Evolutionary conservation across 2,888 invertebrate species (phyloP), one percentile per base, ranked within the genome.

Genomic region (Endomychus coccineus): DNA sequence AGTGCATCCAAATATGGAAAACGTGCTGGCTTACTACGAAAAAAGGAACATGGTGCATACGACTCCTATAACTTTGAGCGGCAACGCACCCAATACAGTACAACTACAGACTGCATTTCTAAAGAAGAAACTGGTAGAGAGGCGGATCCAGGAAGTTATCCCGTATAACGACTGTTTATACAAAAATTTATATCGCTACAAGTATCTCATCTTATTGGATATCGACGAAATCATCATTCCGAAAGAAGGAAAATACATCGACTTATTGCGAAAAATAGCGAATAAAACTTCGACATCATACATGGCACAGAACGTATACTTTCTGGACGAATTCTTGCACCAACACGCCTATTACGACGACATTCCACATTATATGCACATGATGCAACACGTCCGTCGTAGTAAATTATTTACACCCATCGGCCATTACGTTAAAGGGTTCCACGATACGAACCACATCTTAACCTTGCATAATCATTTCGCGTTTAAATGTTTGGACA

Each of bases 91-190:
- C 0, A 90, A 89, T 63, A 74, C 82, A 29, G 85, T 86, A 0
- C 78, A 79, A 1, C 77, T 88, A 50, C 84, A 86, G 59, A 84
- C 85, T 61, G 71, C 84, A 67, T 91, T 85, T 58, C 73, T 91
- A 27, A 80, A 80, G 37, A 83, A 84, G 58, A 88, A 87, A 65
- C 78, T 84, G 22, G 85, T 84, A 52, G 83, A 89, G 65, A 91
- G 91, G 66, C 73, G 91, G 3, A 85, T 90, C 63, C 88, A 89
- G 67, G 91, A 92, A 66, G 72, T 92, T 39, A 84, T 92, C 52
- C 89, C 91, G 7, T 91, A 91, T 70, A 92, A 92, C 64, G 92
- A 92, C 66, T 92, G 92, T 58, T 71, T 92, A 29, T 91, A 91
- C 68, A 80, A 85, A 59, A 83, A 90, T 61, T 74, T 90, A 66